These are phyloP conservation scores for Axis porcinus DNA, from an alignment of 2,113 vertebrate species.

Conservation along the genomic window DNA sequence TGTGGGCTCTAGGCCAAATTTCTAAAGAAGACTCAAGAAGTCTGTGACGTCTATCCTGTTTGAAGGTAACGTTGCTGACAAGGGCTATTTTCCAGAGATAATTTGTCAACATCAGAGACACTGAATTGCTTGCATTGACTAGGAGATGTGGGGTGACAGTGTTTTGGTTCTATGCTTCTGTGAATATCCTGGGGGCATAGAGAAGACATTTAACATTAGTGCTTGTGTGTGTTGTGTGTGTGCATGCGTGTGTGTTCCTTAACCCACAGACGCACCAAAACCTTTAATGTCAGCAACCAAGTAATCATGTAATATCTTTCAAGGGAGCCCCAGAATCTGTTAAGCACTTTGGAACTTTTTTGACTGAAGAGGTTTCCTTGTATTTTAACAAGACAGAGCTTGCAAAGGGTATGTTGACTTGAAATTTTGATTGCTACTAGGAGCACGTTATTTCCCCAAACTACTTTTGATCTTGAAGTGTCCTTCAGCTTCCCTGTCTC, in stretches of 20 bases:
- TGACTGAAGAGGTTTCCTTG: neutral
- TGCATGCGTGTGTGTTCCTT: neutral
- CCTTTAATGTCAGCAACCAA: neutral
- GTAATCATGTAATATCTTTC: neutral
- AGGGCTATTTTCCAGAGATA: neutral
- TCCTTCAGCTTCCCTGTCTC: neutral
- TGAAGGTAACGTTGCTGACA: conserved; percentile 9
- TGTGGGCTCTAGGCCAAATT: neutral
- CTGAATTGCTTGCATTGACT: neutral
- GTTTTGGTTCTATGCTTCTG: neutral
- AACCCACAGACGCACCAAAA: neutral
- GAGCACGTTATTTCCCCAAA: neutral
- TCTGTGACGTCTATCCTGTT: neutral
- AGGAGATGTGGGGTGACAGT: neutral
- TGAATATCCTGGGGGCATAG: neutral
- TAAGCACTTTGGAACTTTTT: neutral
- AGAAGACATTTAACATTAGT: neutral
- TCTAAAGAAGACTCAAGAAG: neutral
- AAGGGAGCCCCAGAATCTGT: neutral
- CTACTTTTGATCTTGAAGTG: neutral
- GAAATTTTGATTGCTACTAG: neutral
- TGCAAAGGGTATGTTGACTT: neutral
- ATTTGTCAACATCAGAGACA: neutral
- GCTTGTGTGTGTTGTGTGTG: neutral
- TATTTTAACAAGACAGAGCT: neutral